Percentiles rank a stretch among this genome's conserved stretches.
phyloP scores from a whole-genome alignment of 1,140 invertebrate genomes.

The Tribolium madens region DNA sequence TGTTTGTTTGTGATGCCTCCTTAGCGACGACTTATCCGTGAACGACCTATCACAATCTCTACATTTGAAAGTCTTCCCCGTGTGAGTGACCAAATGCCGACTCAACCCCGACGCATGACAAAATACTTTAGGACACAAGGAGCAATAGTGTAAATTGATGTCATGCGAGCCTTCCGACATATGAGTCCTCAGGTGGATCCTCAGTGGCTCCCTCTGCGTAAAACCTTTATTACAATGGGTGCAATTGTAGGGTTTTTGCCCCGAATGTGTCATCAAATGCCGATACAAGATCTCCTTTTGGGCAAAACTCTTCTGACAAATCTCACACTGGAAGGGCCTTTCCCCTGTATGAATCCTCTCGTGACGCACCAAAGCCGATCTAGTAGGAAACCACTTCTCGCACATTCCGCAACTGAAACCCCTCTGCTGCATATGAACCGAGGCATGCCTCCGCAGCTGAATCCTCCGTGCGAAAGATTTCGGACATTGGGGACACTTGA shows the following conservation, averaged over 20 bases:
- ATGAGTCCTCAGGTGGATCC: conserved; percentile 74
- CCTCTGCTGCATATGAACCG: conserved; percentile 72
- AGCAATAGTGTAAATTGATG: conserved; percentile 75
- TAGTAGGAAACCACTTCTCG: conserved; percentile 83
- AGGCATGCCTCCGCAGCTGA: conserved; percentile 73
- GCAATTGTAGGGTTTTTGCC: conserved; percentile 85
- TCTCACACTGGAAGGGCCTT: conserved; percentile 80
- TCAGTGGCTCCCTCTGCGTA: conserved; percentile 76
- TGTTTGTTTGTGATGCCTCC: conserved; percentile 69
- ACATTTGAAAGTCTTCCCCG: conserved; percentile 76
- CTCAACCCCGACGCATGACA: conserved; percentile 78
- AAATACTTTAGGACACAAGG: conserved; percentile 76
- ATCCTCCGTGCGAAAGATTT: conserved; percentile 71
- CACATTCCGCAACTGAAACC: conserved; percentile 78
- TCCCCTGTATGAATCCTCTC: conserved; percentile 82
- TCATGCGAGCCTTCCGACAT: conserved; percentile 70
- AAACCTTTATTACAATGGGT: conserved; percentile 80
- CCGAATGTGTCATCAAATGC: conserved; percentile 88
- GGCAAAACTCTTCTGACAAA: conserved; percentile 80
- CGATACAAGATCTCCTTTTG: conserved; percentile 84
- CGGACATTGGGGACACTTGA: conserved; percentile 71
- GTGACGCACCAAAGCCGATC: conserved; percentile 82
- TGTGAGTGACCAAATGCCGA: conserved; percentile 78
- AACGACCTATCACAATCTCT: conserved; percentile 76
- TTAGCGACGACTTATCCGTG: conserved; percentile 77